Evolutionary conservation across 2,797 vertebrate genomes (phyloP).

Genomic region (Masticophis lateralis): DNA sequence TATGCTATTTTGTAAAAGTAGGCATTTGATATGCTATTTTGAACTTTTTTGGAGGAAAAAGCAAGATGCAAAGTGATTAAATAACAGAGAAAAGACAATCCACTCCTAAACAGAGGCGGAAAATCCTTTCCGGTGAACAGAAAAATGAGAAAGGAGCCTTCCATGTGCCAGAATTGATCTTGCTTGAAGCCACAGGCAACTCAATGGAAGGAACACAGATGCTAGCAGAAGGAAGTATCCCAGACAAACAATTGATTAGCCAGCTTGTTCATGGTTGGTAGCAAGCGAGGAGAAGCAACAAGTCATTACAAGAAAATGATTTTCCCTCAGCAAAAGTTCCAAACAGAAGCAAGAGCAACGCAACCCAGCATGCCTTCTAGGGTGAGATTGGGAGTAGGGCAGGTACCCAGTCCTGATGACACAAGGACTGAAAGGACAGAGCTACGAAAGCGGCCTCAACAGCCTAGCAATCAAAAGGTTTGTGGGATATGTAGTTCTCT

Average conservation of each 20-base stretch:
- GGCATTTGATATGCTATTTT: neutral
- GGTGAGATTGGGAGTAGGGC: neutral
- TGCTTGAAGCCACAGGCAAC: neutral
- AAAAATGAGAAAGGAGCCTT: neutral
- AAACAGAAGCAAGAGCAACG: neutral
- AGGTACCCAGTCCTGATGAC: neutral
- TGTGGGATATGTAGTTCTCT: conserved; percentile 29
- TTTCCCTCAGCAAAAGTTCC: neutral
- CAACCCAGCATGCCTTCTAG: neutral
- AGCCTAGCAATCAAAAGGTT: neutral
- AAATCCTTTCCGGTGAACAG: neutral
- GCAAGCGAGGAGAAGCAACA: neutral
- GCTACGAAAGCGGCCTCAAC: neutral
- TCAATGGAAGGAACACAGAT: neutral
- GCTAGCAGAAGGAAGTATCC: neutral
- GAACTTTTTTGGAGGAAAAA: neutral
- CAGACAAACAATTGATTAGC: neutral
- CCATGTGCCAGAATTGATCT: neutral
- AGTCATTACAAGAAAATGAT: neutral
- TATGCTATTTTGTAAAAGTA: neutral
- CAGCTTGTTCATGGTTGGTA: neutral
- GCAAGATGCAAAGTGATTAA: neutral
- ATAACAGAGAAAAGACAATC: neutral
- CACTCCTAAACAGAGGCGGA: neutral
- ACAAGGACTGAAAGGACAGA: neutral